phyloP scores from a whole-genome alignment of 2,113 vertebrate species.

The Sclerurus mexicanus region DNA sequence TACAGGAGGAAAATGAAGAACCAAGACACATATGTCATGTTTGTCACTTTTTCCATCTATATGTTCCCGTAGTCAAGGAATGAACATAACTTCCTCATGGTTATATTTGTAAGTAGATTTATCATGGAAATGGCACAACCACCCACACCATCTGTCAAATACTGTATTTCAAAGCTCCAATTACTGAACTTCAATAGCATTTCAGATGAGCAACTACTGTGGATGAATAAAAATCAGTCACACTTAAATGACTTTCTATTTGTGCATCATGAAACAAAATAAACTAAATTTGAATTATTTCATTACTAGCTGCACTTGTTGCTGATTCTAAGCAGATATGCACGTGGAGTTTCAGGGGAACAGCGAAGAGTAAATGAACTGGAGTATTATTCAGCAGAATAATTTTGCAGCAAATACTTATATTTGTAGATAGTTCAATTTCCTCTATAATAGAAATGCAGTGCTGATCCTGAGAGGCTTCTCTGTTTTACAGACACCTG shows the following conservation, averaged over 20 bases:
- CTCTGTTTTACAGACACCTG: neutral
- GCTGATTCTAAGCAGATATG: constrained; percentile 3
- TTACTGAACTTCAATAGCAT: constrained; percentile 43
- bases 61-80: neutral
- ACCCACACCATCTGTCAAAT: constrained; percentile 50
- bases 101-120: constrained; percentile 47
- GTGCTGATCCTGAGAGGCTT: neutral
- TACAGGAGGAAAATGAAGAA: constrained; percentile 30
- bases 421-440: neutral
- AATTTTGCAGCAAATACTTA: neutral
- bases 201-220: constrained; percentile 36
- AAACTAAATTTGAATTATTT: constrained; percentile 36
- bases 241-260: constrained; percentile 42
- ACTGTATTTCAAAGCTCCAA: constrained; percentile 34
- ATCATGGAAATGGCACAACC: constrained; percentile 43
- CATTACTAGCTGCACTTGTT: neutral
- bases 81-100: constrained; percentile 7
- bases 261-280: constrained; percentile 40
- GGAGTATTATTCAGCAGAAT: constrained; percentile 5
- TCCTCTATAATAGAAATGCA: neutral
- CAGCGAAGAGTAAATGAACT: neutral
- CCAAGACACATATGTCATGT: neutral
- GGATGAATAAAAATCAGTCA: constrained; percentile 50
- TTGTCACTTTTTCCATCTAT: constrained; percentile 21
- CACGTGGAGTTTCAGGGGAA: neutral